phyloP scores from a whole-genome alignment of 2,888 invertebrate species.

The Drosophila affinis region DNA sequence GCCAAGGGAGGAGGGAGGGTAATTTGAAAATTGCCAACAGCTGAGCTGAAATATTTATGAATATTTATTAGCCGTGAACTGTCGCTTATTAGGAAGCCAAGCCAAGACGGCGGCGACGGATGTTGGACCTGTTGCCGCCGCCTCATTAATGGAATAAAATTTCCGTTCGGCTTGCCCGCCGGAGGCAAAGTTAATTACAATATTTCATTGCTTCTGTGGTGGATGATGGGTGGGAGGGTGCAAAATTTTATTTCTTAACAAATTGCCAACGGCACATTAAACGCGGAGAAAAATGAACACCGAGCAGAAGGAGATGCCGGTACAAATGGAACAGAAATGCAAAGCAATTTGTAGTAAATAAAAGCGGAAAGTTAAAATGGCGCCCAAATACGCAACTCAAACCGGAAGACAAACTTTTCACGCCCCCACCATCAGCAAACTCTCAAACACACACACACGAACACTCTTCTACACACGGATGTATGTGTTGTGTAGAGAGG shows the following conservation, averaged over 20 bases:
- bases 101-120: conserved; percentile 16
- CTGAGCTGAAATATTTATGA: conserved; percentile 58
- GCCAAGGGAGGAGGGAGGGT: not conserved
- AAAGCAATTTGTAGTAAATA: conserved; percentile 57
- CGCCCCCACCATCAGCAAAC: conserved; percentile 19
- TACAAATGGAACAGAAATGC: conserved; percentile 39
- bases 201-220: conserved; percentile 57
- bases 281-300: conserved; percentile 3
- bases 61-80: conserved; percentile 68
- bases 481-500: not conserved
- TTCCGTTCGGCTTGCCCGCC: conserved; percentile 36
- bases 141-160: conserved; percentile 60
- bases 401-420: conserved; percentile 50
- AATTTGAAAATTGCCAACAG: conserved; percentile 14
- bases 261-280: conserved; percentile 51
- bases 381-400: conserved; percentile 38
- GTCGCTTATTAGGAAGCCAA: conserved; percentile 39
- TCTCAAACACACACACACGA: conserved; percentile 5
- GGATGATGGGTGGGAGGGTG: not conserved
- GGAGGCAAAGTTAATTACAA: conserved; percentile 65
- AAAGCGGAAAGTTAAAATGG: conserved; percentile 43
- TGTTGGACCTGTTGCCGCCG: conserved; percentile 69
- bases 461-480: conserved; percentile 4
- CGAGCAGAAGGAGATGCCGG: not conserved
- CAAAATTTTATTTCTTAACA: conserved; percentile 53